Evolutionary conservation across 37 sponge, comb jelly and placozoan species (phyloP), one percentile per base, ranked within the genome.

Genomic region (Chondrilla cf. caribensis): DNA sequence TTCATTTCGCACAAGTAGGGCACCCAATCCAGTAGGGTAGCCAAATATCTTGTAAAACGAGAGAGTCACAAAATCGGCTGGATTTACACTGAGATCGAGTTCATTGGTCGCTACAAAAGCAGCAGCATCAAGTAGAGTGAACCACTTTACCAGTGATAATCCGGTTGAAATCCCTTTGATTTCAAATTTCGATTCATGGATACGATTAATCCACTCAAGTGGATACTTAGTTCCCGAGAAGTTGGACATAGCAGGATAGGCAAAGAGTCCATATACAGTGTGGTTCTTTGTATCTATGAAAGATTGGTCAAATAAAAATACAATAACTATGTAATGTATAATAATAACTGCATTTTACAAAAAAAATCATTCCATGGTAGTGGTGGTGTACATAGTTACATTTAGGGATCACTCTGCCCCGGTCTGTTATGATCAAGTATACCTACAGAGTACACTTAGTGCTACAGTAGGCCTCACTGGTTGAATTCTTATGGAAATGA

Each of bases 31-130:
- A 44, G 97, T 95, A 14, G 97, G 97, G 71, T 82, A 97, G 2
- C 97, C 97, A 83, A 97, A 92, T 77, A 95, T 86, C 79, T 97
- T 97, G 95, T 97, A 97, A 73, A 97, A 95, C 0, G 97, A 97
- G 19, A 97, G 47, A 1, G 89, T 58, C 37, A 97, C 88, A 89
- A 97, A 97, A 59, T 97, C 79, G 11, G 95, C 88, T 25, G 73
- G 86, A 65, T 81, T 35, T 22, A 22, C 22, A 11, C 88, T 66
- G 59, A 97, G 88, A 58, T 95, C 91, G 5, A 97, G 67, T 6
- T 81, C 88, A 38, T 76, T 90, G 22, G 96, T 97, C 4, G 84
- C 38, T 0, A 95, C 91, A 32, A 60, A 70, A 22, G 93, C 84
- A 5, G 96, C 96, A 36, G 93, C 93, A 84, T 97, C 97, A 11